Conservation (phyloP, 2,888 invertebrate genomes). For the Acanthosoma haemorrhoidale region DNA sequence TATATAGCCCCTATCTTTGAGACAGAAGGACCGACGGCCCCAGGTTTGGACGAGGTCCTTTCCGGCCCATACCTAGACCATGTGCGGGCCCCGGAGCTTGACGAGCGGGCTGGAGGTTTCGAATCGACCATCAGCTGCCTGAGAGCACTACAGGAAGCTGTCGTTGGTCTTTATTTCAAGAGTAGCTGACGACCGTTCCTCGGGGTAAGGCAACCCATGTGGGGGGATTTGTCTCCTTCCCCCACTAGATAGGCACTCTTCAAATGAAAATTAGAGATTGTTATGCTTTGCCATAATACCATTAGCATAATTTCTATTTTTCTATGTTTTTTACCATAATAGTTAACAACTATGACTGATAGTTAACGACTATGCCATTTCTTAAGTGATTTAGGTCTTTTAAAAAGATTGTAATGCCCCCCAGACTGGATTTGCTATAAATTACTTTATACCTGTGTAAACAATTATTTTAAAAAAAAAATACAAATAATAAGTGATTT, state of each 20-base stretch:
- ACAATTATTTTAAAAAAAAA: too few species aligned
- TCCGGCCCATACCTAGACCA: conserved; percentile 65
- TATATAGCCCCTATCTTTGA: conserved; percentile 59
- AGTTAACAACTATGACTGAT: too few species aligned
- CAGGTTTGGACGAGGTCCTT: conserved; percentile 58
- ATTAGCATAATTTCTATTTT: not conserved
- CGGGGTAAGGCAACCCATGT: conserved; percentile 17
- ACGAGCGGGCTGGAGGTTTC: conserved; percentile 81
- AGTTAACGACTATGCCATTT: too few species aligned
- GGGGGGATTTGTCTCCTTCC: conserved; percentile 18
- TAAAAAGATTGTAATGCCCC: too few species aligned
- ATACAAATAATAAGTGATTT: too few species aligned
- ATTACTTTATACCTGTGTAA: too few species aligned
- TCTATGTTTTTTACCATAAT: not conserved
- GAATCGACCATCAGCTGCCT: conserved; percentile 53
- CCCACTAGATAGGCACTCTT: not conserved
- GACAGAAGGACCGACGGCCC: conserved; percentile 70
- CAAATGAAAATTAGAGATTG: not conserved
- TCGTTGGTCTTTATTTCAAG: conserved; percentile 61
- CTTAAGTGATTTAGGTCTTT: too few species aligned
- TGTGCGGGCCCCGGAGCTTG: conserved; percentile 64
- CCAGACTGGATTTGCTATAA: too few species aligned
- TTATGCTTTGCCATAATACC: not conserved
- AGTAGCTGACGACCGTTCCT: conserved; percentile 33
- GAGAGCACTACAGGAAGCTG: conserved; percentile 81